Evolutionary conservation across 2,113 vertebrate genomes (phyloP), one percentile per base, ranked within the genome.

Genomic region (Saguinus imperator): DNA sequence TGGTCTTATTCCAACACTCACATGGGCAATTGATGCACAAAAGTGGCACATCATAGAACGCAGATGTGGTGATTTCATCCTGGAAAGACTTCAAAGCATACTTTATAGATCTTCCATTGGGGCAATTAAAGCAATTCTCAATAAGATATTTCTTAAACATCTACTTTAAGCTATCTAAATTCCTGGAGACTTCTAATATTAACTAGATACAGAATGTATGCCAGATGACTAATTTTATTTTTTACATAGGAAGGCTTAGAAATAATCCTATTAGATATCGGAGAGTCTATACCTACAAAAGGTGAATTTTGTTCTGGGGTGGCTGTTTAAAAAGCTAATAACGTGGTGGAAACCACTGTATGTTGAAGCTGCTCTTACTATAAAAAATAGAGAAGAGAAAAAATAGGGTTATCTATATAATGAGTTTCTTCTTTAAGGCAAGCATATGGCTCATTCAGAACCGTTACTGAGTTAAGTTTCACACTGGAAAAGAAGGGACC

Each of bases 401-500:
- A 21, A 35, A 18, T 17, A 68, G 66, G 6, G 3, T 29, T 27
- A 23, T 58, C 5, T 58, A 11, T 58, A 17, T 3, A 50, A 77
- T 81, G 17, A 70, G 57, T 93, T 90, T 90, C 27, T 87, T 75
- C 45, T 85, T 27, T 58, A 73, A 86, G 27, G 29, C 9, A 58
- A 80, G 64, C 45, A 40, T 35, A 35, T 29, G 32, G 37, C 35
- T 95, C 27, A 57, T 75, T 87, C 70, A 50, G 12, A 95, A 94
- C n/a, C 77, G 18, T 70, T 89, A 66, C 27, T 92, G 29, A 84
- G 76, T 95, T 95, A 32, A 76, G 12, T 80, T 93, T 92, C 79
- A 40, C 9, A 50, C 77, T 85, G 20, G 81, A 96, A 83, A 92
- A 96, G 86, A 92, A 40, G 29, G 11, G 14, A 79, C 18, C 25